Evolutionary conservation across 2,888 invertebrate genomes (phyloP).

Genomic region (Eupsilia transversa): DNA sequence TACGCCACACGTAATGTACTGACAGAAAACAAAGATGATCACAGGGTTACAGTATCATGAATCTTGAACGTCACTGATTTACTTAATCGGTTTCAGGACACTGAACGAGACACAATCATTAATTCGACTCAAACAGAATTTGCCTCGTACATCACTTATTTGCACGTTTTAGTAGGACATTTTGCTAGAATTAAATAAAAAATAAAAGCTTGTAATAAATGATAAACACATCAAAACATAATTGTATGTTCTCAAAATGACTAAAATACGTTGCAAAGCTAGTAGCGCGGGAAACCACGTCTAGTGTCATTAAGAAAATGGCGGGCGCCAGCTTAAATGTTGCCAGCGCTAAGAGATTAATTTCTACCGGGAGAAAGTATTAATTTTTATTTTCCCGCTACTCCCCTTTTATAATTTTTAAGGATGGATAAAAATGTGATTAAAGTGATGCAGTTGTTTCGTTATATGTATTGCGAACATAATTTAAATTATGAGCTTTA

Average conservation of each 20-base stretch:
- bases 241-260: constrained; percentile 55
- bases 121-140: too few species aligned
- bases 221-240: constrained; percentile 54
- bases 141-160: not conserved
- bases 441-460: constrained; percentile 55
- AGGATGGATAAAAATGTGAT: constrained; percentile 58
- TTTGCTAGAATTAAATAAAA: not conserved
- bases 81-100: not conserved
- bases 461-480: constrained; percentile 28
- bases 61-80: not conserved
- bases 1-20: not conserved
- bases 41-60: not conserved
- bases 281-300: constrained; percentile 66
- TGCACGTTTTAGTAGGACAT: not conserved
- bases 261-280: constrained; percentile 65
- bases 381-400: constrained; percentile 72
- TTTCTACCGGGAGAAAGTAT: constrained; percentile 68
- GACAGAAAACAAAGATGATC: not conserved
- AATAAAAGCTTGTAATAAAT: constrained; percentile 20
- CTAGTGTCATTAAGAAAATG: constrained; percentile 84
- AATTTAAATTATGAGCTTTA: constrained; percentile 23
- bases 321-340: constrained; percentile 79
- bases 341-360: constrained; percentile 75
- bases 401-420: constrained; percentile 62
- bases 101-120: not conserved